Base-by-base conservation (phyloP, 2,113 vertebrate genomes). In the Boulengeromyrus knoepffleri region DNA sequence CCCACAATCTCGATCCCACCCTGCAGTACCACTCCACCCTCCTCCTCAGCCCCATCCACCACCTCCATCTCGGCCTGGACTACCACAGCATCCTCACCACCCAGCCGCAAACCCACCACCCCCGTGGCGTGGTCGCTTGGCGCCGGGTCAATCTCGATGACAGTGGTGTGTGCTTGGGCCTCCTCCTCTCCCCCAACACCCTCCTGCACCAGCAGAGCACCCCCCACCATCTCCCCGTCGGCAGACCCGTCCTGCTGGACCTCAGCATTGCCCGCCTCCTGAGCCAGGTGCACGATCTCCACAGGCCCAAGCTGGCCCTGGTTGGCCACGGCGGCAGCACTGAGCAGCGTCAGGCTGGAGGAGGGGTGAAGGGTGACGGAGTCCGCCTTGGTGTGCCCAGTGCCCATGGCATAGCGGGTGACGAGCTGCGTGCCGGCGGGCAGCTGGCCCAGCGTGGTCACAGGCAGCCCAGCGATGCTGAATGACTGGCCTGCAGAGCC, bases 121-220 rank as follows among this genome's bases (percentile, higher is more conserved):
- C 39, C 83, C 2, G 46, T 49, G n/a, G 42, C 8, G 12, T 53
- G 80, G 88, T 87, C 46, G 7, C 95, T 94, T 0, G 95, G 95
- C 0, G 96, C 96, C 0, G 96, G 96, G 86, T 97, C 96, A 8
- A 97, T 97, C 92, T 97, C 96, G 85, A 97, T 97, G 94, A 97
- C 96, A 91, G 96, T 97, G 90, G 87, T 24, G 19, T 85, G 87
- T 2, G 87, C 53, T 52, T 83, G 87, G 0, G 46, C 31, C 53
- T 89, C 66, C 27, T 85, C 89, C 85, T 87, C 88, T 87, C 45
- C 46, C 45, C 52, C 53, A 6, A 46, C 85, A 36, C 52, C 31
- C 13, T 89, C 89, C 88, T 87, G 88, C 85, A 89, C 84, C 86
- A 90, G 83, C 13, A 89, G 46, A 74, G 80, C 62, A n/a, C 74